Evolutionary conservation across 2,113 vertebrate species (phyloP).

Genomic region (Paramormyrops kingsleyae): DNA sequence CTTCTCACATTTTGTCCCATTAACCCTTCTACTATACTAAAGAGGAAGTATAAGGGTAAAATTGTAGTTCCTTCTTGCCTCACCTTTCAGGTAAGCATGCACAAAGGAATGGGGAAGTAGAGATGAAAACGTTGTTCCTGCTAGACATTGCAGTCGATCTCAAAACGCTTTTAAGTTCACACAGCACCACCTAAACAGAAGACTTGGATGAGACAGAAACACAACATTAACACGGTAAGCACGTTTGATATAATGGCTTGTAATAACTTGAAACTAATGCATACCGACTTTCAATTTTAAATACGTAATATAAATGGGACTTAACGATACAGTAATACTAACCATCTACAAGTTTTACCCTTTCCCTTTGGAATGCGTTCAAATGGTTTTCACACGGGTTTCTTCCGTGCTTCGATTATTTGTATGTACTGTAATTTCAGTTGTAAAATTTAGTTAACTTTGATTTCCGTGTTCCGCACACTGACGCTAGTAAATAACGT

Average conservation of each 20-base stretch:
- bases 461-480: background rate
- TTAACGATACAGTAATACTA: background rate
- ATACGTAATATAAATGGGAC: background rate
- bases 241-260: background rate
- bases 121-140: background rate
- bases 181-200: background rate
- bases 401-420: background rate
- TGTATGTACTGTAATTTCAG: background rate
- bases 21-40: background rate
- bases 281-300: background rate
- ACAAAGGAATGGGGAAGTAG: slow-evolving; percentile 56
- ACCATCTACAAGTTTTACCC: background rate
- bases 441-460: background rate
- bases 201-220: background rate
- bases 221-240: background rate
- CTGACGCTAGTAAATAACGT: background rate
- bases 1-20: background rate
- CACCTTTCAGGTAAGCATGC: slow-evolving; percentile 10
- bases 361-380: background rate
- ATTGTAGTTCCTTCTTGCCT: slow-evolving; percentile 4
- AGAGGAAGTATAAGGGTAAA: slow-evolving; percentile 19
- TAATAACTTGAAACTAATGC: background rate
- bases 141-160: background rate
- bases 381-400: background rate
- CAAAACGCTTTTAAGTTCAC: background rate